Evolutionary conservation across 2,888 invertebrate species (phyloP), one percentile per base, ranked within the genome.

Genomic region (Eudasyphora cyanicolor): DNA sequence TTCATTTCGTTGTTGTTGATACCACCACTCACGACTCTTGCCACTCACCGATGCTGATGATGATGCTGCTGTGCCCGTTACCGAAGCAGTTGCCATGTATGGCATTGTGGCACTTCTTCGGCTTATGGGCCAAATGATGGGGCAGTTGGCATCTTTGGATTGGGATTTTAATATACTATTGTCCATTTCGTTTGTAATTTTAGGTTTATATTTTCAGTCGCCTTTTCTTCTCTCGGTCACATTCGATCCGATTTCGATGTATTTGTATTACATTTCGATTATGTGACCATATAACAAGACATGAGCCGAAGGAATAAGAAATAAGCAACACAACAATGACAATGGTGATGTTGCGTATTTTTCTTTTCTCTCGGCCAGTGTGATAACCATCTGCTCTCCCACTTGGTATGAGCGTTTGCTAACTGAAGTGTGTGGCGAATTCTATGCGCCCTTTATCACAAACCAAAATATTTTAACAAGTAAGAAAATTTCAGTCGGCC

Each of bases 1-100:
- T 86, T 87, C 86, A 88, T 86, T 82, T 86, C 82, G n/a, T 79
- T 79, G 78, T 78, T 76, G 76, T 75, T 81, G 78, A 81, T 81
- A 81, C 77, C 54, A 83, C 78, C 78, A 79, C 76, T 77, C 73
- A 79, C 62, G 38, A 38, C 10, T 3, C 12, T 8, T 69, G 38
- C 71, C 24, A 74, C 27, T 8, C n/a, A 1, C 38, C 38, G 38
- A 3, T 38, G 38, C 38, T 14, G 1, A 35, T 35, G 35, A 8
- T 8, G 6, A 35, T 4, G 6, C 35, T 4, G 35, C 35, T 35
- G 8, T 54, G 19, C 27, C 51, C 57, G n/a, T 67, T 54, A 42
- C 17, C 62, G 57, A 0, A 76, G 57, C 54, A 64, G 54, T 73
- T 42, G 54, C 45, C 69, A 38, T 35, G 4, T 35, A 35, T 8